These are phyloP conservation scores for Micromussa lordhowensis DNA, from an alignment of 92 coral and sea anemone species.

Conservation along the genomic window DNA sequence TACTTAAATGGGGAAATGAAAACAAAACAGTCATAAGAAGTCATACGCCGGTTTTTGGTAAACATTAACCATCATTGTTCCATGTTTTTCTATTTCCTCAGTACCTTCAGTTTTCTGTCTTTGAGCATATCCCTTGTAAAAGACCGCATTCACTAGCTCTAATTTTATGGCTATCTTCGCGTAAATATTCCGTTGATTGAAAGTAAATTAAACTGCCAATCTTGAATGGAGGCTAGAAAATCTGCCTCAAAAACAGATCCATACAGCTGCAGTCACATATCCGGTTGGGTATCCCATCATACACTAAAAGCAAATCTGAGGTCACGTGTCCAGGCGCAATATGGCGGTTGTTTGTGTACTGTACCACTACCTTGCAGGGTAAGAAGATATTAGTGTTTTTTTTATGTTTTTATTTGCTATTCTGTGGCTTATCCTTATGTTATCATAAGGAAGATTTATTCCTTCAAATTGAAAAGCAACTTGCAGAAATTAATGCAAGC, in stretches of 20 bases:
- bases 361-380: not conserved
- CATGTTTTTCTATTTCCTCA: too few species aligned
- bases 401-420: not conserved
- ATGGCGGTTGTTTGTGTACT: not conserved
- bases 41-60: too few species aligned
- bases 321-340: not conserved
- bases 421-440: not conserved
- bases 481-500: not conserved
- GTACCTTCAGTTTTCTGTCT: too few species aligned
- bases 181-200: too few species aligned
- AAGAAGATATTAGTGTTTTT: too few species aligned
- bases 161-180: not conserved
- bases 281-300: constrained; percentile 2
- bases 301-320: not conserved
- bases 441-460: not conserved
- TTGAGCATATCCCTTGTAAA: too few species aligned
- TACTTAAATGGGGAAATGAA: not conserved
- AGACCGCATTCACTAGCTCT: too few species aligned
- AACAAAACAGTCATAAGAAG: too few species aligned
- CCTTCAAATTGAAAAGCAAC: not conserved
- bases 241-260: too few species aligned
- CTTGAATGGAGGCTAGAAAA: too few species aligned
- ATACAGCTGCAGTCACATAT: not conserved
- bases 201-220: too few species aligned
- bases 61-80: too few species aligned